These are phyloP conservation scores for Apodemia hepburni DNA, from an alignment of 2,888 invertebrate species.

Conservation along the genomic window DNA sequence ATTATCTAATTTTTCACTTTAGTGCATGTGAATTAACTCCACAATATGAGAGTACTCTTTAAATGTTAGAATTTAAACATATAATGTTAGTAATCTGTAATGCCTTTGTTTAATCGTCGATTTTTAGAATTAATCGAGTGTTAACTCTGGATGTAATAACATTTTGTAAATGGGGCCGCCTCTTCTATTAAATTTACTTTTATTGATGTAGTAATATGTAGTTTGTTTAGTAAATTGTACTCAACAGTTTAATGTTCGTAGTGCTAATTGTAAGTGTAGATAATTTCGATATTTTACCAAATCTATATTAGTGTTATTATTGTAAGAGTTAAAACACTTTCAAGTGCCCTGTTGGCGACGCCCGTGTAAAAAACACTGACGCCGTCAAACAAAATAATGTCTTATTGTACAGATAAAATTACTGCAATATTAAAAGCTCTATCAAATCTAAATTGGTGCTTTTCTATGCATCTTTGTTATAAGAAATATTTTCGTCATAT, in stretches of 20 bases:
- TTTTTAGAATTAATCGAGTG: no score
- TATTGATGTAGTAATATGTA: constrained; percentile 20
- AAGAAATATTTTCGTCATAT: constrained; percentile 17
- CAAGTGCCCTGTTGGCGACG: constrained; percentile 23
- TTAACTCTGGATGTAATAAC: constrained; percentile 36
- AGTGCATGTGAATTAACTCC: no score
- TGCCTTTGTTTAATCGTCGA: no score
- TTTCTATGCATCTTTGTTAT: constrained; percentile 38
- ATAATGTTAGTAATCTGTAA: no score
- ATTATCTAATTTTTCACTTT: no score
- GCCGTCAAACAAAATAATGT: neutral
- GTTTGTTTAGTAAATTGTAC: constrained; percentile 62
- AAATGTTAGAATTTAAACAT: no score
- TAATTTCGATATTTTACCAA: constrained; percentile 67
- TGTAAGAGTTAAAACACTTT: constrained; percentile 24
- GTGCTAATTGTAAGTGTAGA: constrained; percentile 48
- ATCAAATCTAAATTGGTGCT: constrained; percentile 19
- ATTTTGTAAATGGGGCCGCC: constrained; percentile 73
- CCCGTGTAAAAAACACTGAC: constrained; percentile 4
- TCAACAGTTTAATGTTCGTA: constrained; percentile 48
- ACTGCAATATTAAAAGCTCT: constrained; percentile 10
- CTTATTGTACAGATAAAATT: constrained; percentile 5
- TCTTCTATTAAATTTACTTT: constrained; percentile 55
- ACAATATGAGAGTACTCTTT: no score
- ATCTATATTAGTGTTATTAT: constrained; percentile 45